A percentile compares a stretch with the other conserved stretches of the same genome.
These are phyloP conservation scores for Varecia variegata DNA, from an alignment of 2,797 vertebrate genomes.

Conservation along the genomic window DNA sequence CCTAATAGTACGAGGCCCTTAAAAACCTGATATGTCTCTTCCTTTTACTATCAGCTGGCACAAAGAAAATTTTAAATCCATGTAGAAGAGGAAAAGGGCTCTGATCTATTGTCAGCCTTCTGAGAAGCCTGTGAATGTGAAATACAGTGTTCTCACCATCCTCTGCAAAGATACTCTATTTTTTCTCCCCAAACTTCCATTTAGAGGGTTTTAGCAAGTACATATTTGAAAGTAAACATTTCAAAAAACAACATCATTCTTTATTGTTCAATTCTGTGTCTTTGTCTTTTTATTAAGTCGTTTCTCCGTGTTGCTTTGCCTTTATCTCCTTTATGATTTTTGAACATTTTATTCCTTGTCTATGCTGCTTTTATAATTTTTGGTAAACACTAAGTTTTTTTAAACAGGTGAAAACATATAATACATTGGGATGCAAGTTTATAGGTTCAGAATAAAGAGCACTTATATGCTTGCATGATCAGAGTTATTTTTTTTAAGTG, in stretches of 20 bases:
- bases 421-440: background rate
- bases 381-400: background rate
- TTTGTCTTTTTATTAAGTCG: background rate
- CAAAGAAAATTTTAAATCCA: background rate
- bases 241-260: background rate
- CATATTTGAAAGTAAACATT: background rate
- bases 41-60: background rate
- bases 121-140: background rate
- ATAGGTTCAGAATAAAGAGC: background rate
- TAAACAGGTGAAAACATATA: background rate
- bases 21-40: background rate
- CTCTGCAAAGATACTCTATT: background rate
- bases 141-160: background rate
- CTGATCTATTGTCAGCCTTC: background rate
- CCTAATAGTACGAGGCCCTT: background rate
- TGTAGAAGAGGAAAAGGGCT: background rate
- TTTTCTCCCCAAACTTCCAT: background rate
- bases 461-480: background rate
- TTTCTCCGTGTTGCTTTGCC: background rate
- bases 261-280: background rate
- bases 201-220: background rate
- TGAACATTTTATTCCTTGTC: background rate
- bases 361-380: conserved; percentile 21
- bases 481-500: background rate
- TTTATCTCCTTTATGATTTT: background rate